A percentile compares a stretch with the other conserved stretches of the same genome.
phyloP scores from a whole-genome alignment of 2,113 vertebrate genomes.

The Tetrax tetrax region DNA sequence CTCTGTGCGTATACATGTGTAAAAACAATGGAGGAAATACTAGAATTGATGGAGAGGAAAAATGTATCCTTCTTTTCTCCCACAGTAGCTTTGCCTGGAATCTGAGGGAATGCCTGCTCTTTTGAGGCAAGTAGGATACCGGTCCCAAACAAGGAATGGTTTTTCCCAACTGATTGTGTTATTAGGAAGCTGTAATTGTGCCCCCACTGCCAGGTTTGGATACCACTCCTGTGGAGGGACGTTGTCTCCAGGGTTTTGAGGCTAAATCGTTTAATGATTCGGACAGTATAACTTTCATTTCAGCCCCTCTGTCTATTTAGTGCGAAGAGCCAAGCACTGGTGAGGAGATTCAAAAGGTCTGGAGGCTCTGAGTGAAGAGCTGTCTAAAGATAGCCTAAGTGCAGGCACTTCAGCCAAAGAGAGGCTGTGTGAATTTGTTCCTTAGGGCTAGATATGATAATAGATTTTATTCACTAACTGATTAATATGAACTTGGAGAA shows the following conservation, averaged over 20 bases:
- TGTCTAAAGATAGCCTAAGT: not conserved
- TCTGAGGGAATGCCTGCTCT: not conserved
- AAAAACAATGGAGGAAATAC: not conserved
- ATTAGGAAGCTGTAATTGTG: not conserved
- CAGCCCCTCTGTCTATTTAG: not conserved
- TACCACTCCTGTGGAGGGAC: not conserved
- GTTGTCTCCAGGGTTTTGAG: not conserved
- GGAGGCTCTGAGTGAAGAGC: not conserved
- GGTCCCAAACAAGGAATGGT: not conserved
- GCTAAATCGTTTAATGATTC: not conserved
- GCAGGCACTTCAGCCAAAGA: not conserved
- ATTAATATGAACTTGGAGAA: not conserved
- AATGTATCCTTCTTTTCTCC: not conserved
- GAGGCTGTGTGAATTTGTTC: not conserved
- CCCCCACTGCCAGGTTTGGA: not conserved
- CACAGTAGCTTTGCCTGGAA: not conserved
- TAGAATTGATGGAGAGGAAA: not conserved
- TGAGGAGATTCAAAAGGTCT: not conserved
- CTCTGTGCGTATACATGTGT: not conserved
- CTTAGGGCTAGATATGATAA: not conserved
- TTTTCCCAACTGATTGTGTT: not conserved
- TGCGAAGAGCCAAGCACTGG: not conserved
- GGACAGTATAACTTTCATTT: not conserved
- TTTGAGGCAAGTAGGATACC: not conserved
- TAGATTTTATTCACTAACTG: not conserved